A percentile compares a stretch with the other conserved stretches of the same genome.
These are phyloP conservation scores for Aplochiton taeniatus DNA, from an alignment of 2,797 vertebrate species.

Conservation along the genomic window DNA sequence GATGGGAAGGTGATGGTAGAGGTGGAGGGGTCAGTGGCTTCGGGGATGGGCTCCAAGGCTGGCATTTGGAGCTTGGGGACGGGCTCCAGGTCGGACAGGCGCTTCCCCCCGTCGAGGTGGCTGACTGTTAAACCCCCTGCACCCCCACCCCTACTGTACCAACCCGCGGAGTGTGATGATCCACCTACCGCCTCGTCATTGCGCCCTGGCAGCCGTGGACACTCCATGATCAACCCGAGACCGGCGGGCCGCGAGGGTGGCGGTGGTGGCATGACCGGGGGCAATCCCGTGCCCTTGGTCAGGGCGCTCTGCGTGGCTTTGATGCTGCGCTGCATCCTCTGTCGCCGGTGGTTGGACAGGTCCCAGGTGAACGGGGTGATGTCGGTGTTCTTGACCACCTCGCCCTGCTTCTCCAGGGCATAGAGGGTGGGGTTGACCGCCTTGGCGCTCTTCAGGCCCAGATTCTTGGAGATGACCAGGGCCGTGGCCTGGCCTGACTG, in stretches of 20 bases:
- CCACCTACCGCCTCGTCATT: conserved; percentile 41
- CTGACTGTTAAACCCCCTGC: conserved; percentile 1
- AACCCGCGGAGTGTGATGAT: neutral
- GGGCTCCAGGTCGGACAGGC: conserved; percentile 2
- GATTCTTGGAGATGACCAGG: conserved; percentile 84
- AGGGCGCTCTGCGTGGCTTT: conserved; percentile 58
- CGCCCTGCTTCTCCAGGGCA: conserved; percentile 85
- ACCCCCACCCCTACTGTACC: neutral
- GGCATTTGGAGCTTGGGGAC: conserved; percentile 5
- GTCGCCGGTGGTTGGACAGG: conserved; percentile 79
- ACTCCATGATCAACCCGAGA: neutral
- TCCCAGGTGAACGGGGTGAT: conserved; percentile 79
- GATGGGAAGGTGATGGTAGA: neutral
- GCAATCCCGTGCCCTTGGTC: neutral
- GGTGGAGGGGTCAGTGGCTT: conserved; percentile 17
- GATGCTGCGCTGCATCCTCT: conserved; percentile 83
- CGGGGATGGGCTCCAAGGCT: conserved; percentile 6
- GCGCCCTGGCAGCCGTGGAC: conserved; percentile 39
- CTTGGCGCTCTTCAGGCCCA: conserved; percentile 79
- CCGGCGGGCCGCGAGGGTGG: conserved; percentile 17
- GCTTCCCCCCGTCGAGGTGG: conserved; percentile 7
- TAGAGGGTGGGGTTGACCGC: conserved; percentile 83
- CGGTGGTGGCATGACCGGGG: conserved; percentile 18
- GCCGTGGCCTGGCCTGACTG: conserved; percentile 68
- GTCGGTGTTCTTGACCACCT: conserved; percentile 70